phyloP scores from a whole-genome alignment of 2,888 invertebrate genomes.

The Melieria picta region DNA sequence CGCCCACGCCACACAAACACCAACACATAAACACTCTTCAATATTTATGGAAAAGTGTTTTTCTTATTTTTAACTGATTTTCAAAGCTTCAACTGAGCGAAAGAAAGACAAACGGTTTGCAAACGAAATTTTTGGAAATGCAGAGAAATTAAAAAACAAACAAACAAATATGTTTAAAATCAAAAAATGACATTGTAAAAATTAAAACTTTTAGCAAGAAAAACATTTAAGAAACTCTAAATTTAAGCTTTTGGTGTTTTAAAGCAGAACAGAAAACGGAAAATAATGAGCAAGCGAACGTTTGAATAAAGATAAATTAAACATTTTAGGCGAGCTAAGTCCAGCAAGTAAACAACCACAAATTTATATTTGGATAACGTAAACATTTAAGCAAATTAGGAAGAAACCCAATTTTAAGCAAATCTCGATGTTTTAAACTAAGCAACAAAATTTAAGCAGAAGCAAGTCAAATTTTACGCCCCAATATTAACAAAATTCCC shows the following conservation, averaged over 20 bases:
- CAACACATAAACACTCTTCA: neutral
- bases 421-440: constrained; percentile 62
- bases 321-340: constrained; percentile 51
- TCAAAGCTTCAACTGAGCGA: constrained; percentile 25
- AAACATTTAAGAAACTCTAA: constrained; percentile 46
- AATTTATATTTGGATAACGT: constrained; percentile 56
- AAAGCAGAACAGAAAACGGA: constrained; percentile 48
- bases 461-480: constrained; percentile 43
- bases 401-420: constrained; percentile 52
- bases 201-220: constrained; percentile 41
- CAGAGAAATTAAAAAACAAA: constrained; percentile 37
- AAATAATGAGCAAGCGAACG: constrained; percentile 21
- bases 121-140: constrained; percentile 40
- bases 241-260: constrained; percentile 67
- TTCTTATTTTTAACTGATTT: neutral
- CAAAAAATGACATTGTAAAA: constrained; percentile 51
- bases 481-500: constrained; percentile 11
- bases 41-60: constrained; percentile 30
- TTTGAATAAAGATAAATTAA: constrained; percentile 42
- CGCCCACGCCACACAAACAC: neutral
- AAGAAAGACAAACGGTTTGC: constrained; percentile 42
- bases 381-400: constrained; percentile 44
- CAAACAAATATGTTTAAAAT: constrained; percentile 41
- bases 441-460: constrained; percentile 44
- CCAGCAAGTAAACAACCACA: constrained; percentile 43